Evolutionary conservation across 2,797 vertebrate species (phyloP).

Genomic region (Corythornis leucogaster): DNA sequence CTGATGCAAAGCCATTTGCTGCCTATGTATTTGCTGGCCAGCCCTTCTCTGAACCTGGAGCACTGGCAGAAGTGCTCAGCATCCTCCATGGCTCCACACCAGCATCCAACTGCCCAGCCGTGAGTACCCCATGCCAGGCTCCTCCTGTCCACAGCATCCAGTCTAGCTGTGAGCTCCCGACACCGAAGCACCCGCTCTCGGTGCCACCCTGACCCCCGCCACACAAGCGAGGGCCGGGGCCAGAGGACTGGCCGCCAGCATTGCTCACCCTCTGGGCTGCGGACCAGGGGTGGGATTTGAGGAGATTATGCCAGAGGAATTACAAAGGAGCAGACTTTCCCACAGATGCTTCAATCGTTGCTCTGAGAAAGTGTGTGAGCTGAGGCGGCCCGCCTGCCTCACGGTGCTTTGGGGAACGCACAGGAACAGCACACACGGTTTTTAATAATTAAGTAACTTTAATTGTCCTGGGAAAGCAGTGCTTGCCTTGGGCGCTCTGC

Average conservation of each 20-base stretch:
- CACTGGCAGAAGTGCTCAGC: background rate
- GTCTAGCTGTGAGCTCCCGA: background rate
- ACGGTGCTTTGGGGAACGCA: conserved; percentile 68
- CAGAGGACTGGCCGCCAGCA: background rate
- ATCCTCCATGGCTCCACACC: background rate
- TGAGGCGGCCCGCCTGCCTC: conserved; percentile 71
- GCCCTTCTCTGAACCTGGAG: background rate
- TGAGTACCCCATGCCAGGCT: background rate
- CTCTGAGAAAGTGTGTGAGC: conserved; percentile 83
- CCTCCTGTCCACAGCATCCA: background rate
- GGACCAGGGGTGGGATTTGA: conserved; percentile 75
- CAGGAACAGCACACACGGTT: conserved; percentile 77
- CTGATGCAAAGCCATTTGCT: background rate
- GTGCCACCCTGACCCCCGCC: fast-evolving
- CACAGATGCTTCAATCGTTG: conserved; percentile 81
- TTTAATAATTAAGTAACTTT: conserved; percentile 92
- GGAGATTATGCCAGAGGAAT: conserved; percentile 79
- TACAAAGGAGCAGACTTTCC: conserved; percentile 82
- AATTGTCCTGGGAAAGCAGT: conserved; percentile 97
- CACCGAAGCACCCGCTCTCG: background rate
- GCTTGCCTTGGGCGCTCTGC: conserved; percentile 83
- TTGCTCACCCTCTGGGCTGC: background rate
- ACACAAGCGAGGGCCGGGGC: background rate
- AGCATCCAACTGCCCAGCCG: fast-evolving
- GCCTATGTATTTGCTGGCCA: background rate